A percentile compares a stretch with the other conserved stretches of the same genome.
Conservation (phyloP, 2,888 invertebrate genomes). For the Cryptocephalus primarius region DNA sequence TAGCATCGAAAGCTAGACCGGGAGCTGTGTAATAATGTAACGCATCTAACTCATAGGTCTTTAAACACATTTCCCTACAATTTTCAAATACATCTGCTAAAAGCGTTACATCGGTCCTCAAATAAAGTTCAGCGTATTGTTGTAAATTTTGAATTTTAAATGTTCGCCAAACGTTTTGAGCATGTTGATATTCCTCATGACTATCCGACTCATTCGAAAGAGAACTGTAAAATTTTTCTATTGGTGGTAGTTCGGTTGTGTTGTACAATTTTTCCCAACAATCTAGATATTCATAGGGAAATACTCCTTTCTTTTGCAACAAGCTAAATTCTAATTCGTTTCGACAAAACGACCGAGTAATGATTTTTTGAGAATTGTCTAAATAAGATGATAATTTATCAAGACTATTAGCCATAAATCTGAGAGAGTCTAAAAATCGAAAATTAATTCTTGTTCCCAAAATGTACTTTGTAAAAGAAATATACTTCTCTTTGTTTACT, state of each 20-base stretch:
- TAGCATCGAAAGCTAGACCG: constrained; percentile 20
- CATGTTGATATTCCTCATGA: constrained; percentile 23
- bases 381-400: constrained; percentile 13
- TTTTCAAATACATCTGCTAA: constrained; percentile 30
- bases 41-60: constrained; percentile 24
- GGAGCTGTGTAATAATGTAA: constrained; percentile 22
- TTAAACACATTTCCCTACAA: constrained; percentile 21
- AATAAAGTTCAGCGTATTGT: constrained; percentile 28
- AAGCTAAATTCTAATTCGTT: constrained; percentile 9
- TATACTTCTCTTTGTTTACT: too few species aligned
- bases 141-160: constrained; percentile 24
- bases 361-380: constrained; percentile 5
- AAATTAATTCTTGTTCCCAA: constrained; percentile 2
- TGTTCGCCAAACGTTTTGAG: constrained; percentile 22
- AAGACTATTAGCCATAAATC: constrained; percentile 14
- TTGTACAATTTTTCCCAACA: constrained; percentile 2
- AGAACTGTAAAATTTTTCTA: constrained; percentile 1
- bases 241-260: constrained; percentile 14
- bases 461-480: too few species aligned
- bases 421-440: constrained; percentile 14
- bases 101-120: constrained; percentile 29
- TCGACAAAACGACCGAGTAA: constrained; percentile 3
- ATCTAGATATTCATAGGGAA: constrained; percentile 22
- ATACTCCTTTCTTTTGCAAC: constrained; percentile 20
- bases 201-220: constrained; percentile 12